These are phyloP conservation scores for Gobionotothen gibberifrons DNA, from an alignment of 2,797 vertebrate genomes.

Conservation along the genomic window DNA sequence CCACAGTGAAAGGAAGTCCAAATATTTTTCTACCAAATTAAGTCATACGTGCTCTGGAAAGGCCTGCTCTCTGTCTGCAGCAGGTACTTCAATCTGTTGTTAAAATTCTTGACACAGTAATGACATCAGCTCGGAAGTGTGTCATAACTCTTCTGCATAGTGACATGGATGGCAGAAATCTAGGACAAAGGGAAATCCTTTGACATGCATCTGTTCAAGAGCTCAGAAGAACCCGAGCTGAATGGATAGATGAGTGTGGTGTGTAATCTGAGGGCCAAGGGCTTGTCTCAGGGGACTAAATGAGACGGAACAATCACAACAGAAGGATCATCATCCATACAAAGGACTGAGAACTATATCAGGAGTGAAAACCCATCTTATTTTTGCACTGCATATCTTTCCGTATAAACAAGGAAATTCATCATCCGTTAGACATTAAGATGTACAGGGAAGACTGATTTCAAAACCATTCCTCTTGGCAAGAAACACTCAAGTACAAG, in stretches of 20 bases:
- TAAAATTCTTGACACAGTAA: slow-evolving; percentile 46
- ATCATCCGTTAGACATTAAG: slow-evolving; percentile 22
- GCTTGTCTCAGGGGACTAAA: slow-evolving; percentile 23
- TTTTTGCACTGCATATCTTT: slow-evolving; percentile 1
- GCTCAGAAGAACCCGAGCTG: slow-evolving; percentile 50
- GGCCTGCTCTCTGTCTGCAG: slow-evolving; percentile 43
- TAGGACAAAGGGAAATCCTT: slow-evolving; percentile 71
- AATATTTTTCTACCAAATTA: slow-evolving; percentile 56
- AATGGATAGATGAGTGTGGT: slow-evolving; percentile 39
- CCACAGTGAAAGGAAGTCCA: slow-evolving; percentile 24
- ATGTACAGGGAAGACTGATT: slow-evolving; percentile 24
- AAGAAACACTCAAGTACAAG: slow-evolving; percentile 32
- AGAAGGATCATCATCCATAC: slow-evolving; percentile 28
- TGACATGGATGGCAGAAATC: slow-evolving; percentile 63
- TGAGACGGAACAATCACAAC: slow-evolving; percentile 5
- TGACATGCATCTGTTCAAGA: slow-evolving; percentile 64
- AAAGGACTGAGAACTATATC: slow-evolving; percentile 14
- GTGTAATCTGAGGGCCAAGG: slow-evolving; percentile 34
- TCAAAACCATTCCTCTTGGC: slow-evolving; percentile 44
- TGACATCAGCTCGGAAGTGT: slow-evolving; percentile 55
- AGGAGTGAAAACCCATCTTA: neutral
- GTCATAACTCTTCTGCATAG: slow-evolving; percentile 49
- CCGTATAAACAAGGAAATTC: slow-evolving; percentile 1
- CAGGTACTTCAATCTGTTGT: slow-evolving; percentile 61
- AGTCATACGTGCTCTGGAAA: slow-evolving; percentile 34